Conservation (phyloP, 2,888 invertebrate genomes). For the Tricholauxania praeusta region DNA sequence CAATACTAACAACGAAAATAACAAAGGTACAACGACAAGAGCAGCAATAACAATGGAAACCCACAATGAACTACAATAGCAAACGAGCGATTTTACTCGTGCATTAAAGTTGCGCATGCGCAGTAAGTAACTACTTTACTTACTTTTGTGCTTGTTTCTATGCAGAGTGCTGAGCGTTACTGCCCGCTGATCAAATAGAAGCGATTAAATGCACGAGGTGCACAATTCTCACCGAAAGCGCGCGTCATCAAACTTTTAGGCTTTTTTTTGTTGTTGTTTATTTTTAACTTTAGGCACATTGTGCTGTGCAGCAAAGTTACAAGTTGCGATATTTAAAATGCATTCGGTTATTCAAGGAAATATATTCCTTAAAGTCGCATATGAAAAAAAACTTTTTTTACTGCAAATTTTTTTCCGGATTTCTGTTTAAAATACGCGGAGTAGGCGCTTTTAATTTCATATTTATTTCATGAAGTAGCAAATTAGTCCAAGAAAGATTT, state of each 20-base stretch:
- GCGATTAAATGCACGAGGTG: conserved; percentile 24
- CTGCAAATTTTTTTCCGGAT: no score
- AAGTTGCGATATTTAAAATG: background rate
- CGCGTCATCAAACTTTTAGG: conserved; percentile 11
- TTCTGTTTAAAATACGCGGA: no score
- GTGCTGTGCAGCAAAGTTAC: background rate
- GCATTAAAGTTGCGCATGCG: conserved; percentile 25
- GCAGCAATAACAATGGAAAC: background rate
- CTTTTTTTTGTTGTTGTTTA: no score
- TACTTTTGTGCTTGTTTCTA: background rate
- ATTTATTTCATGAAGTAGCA: no score
- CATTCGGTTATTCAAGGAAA: no score
- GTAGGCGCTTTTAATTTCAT: no score
- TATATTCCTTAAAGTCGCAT: no score
- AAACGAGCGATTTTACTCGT: conserved; percentile 7
- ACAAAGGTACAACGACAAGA: conserved; percentile 6
- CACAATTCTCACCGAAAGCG: conserved; percentile 23
- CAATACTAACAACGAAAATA: conserved; percentile 15
- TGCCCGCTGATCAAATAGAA: conserved; percentile 3
- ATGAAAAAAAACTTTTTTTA: no score
- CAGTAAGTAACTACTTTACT: conserved; percentile 13
- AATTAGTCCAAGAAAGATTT: no score
- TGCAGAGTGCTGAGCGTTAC: background rate
- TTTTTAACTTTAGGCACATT: background rate
- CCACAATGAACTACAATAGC: background rate